A percentile compares a stretch with the other conserved stretches of the same genome.
phyloP scores from a whole-genome alignment of 2,888 invertebrate species.

The Erannis defoliaria region DNA sequence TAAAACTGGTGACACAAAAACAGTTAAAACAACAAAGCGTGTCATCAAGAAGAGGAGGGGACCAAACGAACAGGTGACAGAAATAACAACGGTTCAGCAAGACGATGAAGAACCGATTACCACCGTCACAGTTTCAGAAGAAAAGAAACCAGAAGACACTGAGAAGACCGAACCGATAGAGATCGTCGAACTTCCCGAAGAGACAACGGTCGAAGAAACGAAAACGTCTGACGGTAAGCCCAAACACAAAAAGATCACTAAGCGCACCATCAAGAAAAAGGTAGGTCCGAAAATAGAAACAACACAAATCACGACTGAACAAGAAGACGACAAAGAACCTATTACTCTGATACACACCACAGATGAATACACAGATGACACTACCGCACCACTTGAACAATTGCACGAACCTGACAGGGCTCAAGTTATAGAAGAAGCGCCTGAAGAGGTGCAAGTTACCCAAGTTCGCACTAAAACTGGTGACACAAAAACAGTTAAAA shows the following conservation, averaged over 20 bases:
- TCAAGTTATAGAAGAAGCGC: constrained; percentile 58
- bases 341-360: constrained; percentile 24
- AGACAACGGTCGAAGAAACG: background rate
- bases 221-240: constrained; percentile 43
- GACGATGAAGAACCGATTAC: constrained; percentile 32
- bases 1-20: background rate
- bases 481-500: constrained; percentile 56
- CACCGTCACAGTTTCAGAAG: constrained; percentile 18
- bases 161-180: background rate
- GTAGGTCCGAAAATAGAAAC: constrained; percentile 72
- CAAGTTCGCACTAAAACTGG: constrained; percentile 59
- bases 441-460: constrained; percentile 33
- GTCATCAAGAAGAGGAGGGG: background rate
- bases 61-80: background rate
- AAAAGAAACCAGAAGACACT: background rate
- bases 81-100: background rate
- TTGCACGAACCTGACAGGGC: constrained; percentile 52
- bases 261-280: constrained; percentile 17
- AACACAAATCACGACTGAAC: constrained; percentile 47
- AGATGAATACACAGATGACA: constrained; percentile 57
- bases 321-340: constrained; percentile 58
- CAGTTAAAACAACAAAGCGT: background rate
- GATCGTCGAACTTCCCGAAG: constrained; percentile 1
- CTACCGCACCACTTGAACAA: constrained; percentile 44
- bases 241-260: constrained; percentile 40